Base-by-base conservation (phyloP, 2,888 invertebrate genomes). In the Drosophila paramelanica region DNA sequence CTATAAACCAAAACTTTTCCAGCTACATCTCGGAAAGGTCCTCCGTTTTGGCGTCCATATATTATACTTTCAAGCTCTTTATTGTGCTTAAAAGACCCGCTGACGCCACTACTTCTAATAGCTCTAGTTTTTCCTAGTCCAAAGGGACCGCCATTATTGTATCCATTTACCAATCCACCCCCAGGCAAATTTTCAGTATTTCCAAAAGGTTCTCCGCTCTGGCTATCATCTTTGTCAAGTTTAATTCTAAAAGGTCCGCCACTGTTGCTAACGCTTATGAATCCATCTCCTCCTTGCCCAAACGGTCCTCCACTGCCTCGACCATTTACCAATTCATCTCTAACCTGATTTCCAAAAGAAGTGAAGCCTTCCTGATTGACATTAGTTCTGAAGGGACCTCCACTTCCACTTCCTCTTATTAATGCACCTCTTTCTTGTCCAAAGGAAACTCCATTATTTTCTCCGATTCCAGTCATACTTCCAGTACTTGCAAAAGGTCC, bases 241-340 rank as follows among this genome's bases (percentile, higher is more conserved):
- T 38, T 17, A 4, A 17, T 11, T 38, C 13, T 13, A 36, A 56
- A 56, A 0, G 50, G 56, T 2, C 59, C 62, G 2, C 36, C 59
- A 17, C 14, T 56, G 6, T 38, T 45, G 6, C 47, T 38, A 6
- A 49, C 53, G 1, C 14, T 38, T 14, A 67, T 41, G 5, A 67
- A 20, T 5, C 41, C 39, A 10, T 8, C 7, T 11, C 4, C 36
- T 11, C 10, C 33, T 14, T 47, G 36, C 23, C 41, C 41, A 36
- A 46, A 67, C 1, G 49, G 55, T 25, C 46, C 56, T 20, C 60
- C 52, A 45, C 13, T 39, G 5, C 17, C 14, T 1, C 38, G 27
- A 3, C 43, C 31, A 3, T 5, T 20, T 5, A 45, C 38, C 0
- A 60, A 39, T 27, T 27, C 59, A 27, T n/a, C n/a, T 6, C 5